phyloP scores from a whole-genome alignment of 1,140 invertebrate genomes.

The Maconellicoccus hirsutus region DNA sequence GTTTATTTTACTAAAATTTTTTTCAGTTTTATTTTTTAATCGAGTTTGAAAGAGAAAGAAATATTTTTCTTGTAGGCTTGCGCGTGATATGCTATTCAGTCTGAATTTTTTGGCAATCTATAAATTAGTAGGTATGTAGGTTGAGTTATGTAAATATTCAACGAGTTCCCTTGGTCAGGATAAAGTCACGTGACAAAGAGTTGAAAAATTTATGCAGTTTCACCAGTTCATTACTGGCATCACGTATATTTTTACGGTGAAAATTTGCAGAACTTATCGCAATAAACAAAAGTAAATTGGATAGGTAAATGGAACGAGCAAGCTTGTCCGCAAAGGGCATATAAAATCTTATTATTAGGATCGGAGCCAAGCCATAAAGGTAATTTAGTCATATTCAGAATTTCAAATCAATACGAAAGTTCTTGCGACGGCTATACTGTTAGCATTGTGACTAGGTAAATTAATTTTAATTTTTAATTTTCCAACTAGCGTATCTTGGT shows the following conservation, averaged over 20 bases:
- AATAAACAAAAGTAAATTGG: neutral
- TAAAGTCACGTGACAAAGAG: too few species aligned
- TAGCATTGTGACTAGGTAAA: neutral
- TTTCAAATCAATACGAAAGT: neutral
- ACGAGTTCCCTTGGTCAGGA: too few species aligned
- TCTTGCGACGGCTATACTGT: neutral
- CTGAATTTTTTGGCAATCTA: too few species aligned
- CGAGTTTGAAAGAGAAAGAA: too few species aligned
- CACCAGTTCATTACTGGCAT: neutral
- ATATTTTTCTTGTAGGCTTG: too few species aligned
- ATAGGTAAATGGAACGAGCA: neutral
- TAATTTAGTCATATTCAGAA: slow-evolving; percentile 6
- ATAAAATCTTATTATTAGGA: slow-evolving; percentile 1
- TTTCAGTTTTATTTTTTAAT: too few species aligned
- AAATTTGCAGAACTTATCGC: neutral
- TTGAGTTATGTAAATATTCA: too few species aligned
- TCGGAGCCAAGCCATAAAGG: neutral
- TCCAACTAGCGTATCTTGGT: too few species aligned
- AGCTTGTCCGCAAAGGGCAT: neutral
- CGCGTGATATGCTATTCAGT: too few species aligned
- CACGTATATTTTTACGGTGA: neutral
- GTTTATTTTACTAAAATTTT: too few species aligned
- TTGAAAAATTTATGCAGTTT: neutral
- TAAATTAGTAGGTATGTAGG: too few species aligned
- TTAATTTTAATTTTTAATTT: neutral